A percentile compares a stretch with the other conserved stretches of the same genome.
Conservation (phyloP, 1,140 invertebrate species). For the Steinernema khuongi region DNA sequence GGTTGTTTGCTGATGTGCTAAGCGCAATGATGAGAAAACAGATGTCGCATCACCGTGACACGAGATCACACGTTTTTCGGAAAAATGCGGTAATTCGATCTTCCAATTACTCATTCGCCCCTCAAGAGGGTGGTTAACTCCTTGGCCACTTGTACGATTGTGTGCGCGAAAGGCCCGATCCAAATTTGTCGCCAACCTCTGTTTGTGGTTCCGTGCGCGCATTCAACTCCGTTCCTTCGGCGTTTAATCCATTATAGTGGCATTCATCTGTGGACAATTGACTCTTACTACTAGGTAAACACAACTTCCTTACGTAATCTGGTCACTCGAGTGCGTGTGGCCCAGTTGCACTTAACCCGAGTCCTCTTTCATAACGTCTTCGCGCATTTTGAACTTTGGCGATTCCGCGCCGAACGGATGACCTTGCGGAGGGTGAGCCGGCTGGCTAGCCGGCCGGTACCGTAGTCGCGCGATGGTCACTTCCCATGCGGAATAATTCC, state of each 20-base stretch:
- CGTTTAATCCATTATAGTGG: neutral
- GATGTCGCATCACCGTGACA: neutral
- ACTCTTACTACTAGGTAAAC: constrained; percentile 15
- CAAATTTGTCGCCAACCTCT: neutral
- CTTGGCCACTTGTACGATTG: neutral
- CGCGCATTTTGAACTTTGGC: neutral
- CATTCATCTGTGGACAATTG: neutral
- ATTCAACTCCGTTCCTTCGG: neutral
- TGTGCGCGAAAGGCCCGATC: neutral
- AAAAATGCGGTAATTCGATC: neutral
- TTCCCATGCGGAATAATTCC: neutral
- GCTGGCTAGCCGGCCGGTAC: neutral
- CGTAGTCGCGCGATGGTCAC: constrained; percentile 12
- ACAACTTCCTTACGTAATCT: constrained; percentile 13
- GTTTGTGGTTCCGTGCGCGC: neutral
- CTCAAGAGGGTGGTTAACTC: neutral
- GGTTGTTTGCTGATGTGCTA: constrained; percentile 11
- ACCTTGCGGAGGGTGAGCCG: neutral
- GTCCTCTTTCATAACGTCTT: neutral
- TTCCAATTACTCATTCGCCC: constrained; percentile 2
- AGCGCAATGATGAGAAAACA: neutral
- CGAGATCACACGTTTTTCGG: neutral
- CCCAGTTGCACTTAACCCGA: no score
- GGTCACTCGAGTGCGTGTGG: no score
- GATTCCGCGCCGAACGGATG: neutral